phyloP scores from a whole-genome alignment of 2,797 vertebrate species.

The Dermochelys coriacea region DNA sequence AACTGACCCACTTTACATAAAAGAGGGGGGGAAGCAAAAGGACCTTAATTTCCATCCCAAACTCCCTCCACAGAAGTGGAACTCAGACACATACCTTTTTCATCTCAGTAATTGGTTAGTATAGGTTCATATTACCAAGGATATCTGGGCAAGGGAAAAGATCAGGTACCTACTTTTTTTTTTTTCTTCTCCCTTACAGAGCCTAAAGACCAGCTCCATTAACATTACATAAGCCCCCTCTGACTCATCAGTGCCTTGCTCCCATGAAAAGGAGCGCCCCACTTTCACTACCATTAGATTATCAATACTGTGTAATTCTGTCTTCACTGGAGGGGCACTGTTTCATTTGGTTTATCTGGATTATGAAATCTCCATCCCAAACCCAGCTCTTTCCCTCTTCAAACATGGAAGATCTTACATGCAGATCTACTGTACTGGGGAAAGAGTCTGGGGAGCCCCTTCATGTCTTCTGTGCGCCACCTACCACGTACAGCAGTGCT shows the following conservation, averaged over 20 bases:
- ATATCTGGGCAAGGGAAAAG: neutral
- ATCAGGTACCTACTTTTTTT: neutral
- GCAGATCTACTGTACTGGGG: neutral
- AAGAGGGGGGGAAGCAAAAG: neutral
- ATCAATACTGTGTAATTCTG: conserved; percentile 7
- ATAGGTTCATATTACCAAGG: neutral
- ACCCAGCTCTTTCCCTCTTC: neutral
- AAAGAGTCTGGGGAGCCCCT: neutral
- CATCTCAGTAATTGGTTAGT: rapidly evolving
- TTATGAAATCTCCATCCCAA: neutral
- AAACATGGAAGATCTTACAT: neutral
- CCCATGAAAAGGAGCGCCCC: neutral
- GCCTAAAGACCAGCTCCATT: neutral
- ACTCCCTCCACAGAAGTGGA: neutral
- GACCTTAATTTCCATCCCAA: neutral
- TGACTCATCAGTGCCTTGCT: neutral
- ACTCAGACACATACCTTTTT: neutral
- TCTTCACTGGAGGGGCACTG: neutral
- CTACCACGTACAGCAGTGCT: neutral
- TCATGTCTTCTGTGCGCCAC: conserved; percentile 16
- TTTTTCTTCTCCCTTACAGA: neutral
- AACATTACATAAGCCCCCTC: neutral
- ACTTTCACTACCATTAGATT: neutral
- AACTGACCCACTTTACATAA: neutral
- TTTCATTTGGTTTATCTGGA: neutral